Evolutionary conservation across 2,797 vertebrate species (phyloP).

Genomic region (Gobionotothen gibberifrons): DNA sequence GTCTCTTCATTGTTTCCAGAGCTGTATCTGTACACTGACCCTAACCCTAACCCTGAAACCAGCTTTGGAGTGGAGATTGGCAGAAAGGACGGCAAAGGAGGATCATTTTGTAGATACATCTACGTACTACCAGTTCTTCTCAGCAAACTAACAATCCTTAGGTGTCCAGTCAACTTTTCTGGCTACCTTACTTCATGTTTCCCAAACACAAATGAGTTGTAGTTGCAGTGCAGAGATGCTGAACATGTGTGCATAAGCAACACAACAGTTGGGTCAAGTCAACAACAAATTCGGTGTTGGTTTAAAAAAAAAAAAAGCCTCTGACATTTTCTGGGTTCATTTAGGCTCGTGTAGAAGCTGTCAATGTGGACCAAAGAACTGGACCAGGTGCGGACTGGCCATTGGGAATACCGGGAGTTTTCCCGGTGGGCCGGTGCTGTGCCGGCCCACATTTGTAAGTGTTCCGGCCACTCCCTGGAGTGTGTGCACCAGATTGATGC

Average conservation of each 20-base stretch:
- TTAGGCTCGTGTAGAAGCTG: no score
- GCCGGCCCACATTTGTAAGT: no score
- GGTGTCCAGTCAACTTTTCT: background rate
- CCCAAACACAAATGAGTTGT: constrained; percentile 1
- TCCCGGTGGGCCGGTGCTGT: no score
- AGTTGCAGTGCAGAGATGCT: background rate
- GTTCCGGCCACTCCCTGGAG: no score
- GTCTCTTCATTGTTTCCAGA: no score
- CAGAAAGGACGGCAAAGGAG: background rate
- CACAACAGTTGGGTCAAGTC: background rate
- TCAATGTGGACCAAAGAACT: background rate
- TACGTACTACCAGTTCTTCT: background rate
- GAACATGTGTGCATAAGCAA: background rate
- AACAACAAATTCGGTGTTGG: no score
- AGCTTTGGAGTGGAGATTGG: background rate
- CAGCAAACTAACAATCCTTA: constrained; percentile 9
- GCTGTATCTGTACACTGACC: background rate
- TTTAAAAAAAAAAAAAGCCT: no score
- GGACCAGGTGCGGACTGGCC: no score
- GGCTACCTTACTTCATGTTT: background rate
- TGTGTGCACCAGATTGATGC: no score
- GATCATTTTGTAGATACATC: background rate
- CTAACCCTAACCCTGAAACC: background rate
- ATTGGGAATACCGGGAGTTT: no score
- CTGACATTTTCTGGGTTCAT: no score